These are phyloP conservation scores for Vandiemenella viatica DNA, from an alignment of 2,888 invertebrate genomes.

Conservation along the genomic window DNA sequence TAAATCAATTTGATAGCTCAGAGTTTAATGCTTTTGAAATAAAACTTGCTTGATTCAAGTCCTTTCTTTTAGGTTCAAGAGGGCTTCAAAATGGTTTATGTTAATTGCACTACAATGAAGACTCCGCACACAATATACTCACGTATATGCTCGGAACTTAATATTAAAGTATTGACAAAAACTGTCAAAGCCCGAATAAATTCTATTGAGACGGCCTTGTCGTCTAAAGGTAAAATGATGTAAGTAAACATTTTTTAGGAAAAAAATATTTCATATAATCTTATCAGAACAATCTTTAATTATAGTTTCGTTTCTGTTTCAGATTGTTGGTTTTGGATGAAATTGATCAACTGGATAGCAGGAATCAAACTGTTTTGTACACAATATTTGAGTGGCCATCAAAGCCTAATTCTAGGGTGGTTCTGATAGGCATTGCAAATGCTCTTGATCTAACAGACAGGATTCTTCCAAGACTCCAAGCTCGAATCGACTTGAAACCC, in stretches of 20 bases:
- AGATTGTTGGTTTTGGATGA: constrained; percentile 82
- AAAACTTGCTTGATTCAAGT: neutral
- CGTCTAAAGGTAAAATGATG: constrained; percentile 54
- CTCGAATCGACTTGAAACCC: constrained; percentile 56
- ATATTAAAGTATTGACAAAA: constrained; percentile 37
- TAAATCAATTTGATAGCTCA: too few species aligned
- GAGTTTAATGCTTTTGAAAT: too few species aligned
- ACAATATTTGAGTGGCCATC: constrained; percentile 90
- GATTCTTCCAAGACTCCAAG: constrained; percentile 70
- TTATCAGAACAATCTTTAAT: neutral
- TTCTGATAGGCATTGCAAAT: constrained; percentile 87
- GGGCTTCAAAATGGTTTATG: constrained; percentile 45
- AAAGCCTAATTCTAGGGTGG: constrained; percentile 45
- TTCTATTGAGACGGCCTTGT: constrained; percentile 54
- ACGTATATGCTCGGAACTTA: constrained; percentile 58
- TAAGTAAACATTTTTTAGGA: constrained; percentile 29
- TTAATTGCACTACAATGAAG: constrained; percentile 82
- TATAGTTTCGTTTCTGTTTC: too few species aligned
- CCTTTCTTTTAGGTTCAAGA: neutral
- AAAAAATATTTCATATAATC: constrained; percentile 6
- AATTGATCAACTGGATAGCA: constrained; percentile 81
- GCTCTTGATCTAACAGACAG: constrained; percentile 89
- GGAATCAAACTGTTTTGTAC: constrained; percentile 73
- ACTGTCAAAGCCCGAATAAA: constrained; percentile 49
- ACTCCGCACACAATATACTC: constrained; percentile 68